Conservation (phyloP, 2,888 invertebrate species). For the Himalopsyche japonica region DNA sequence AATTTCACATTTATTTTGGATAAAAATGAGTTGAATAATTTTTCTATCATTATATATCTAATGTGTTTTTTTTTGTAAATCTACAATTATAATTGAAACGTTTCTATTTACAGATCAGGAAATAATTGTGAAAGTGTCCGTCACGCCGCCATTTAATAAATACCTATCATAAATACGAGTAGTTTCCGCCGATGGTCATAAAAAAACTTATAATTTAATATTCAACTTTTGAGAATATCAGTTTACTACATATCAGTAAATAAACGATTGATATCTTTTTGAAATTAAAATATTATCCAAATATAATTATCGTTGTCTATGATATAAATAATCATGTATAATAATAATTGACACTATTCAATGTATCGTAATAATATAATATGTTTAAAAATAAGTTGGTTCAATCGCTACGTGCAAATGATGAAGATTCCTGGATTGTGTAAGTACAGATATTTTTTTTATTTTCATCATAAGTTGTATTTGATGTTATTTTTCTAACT, state of each 20-base stretch:
- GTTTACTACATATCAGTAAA: conserved; percentile 40
- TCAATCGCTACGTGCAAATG: background rate
- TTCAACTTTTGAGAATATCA: conserved; percentile 41
- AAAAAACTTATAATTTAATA: conserved; percentile 12
- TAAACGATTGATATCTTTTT: conserved; percentile 23
- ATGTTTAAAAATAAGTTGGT: background rate
- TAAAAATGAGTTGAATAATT: no score
- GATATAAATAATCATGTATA: background rate
- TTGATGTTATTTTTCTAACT: no score
- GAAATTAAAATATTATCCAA: background rate
- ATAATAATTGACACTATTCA: background rate
- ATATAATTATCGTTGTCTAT: conserved; percentile 1
- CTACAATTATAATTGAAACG: background rate
- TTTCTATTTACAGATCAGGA: conserved; percentile 15
- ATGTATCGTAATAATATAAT: background rate
- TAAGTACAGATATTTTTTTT: background rate
- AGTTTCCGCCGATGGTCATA: conserved; percentile 33
- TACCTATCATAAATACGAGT: background rate
- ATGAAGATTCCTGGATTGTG: background rate
- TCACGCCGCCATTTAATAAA: conserved; percentile 17
- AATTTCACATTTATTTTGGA: no score
- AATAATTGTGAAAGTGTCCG: conserved; percentile 37
- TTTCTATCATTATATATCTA: no score
- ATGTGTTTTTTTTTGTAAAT: no score
- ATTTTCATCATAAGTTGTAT: no score